Evolutionary conservation across 2,113 vertebrate genomes (phyloP), one percentile per base, ranked within the genome.

Genomic region (Cebidichthys violaceus): DNA sequence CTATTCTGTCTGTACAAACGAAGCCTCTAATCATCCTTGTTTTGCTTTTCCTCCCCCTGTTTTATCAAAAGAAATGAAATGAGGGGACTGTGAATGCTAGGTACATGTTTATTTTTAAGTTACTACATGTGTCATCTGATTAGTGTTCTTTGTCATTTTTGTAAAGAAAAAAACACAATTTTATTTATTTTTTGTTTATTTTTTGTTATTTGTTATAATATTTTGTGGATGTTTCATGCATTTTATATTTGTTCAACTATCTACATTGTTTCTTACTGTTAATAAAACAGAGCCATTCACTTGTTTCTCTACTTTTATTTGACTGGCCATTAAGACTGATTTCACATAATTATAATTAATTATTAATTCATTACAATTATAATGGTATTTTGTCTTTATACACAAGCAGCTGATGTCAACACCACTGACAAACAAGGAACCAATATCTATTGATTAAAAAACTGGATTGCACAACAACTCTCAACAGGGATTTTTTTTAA

Each of bases 141-240:
- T 95, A 94, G 94, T 96, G 94, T 96, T 87, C 39, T 82, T 77
- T 95, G 93, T 92, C 93, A 95, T 96, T 97, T 97, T 97, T 97
- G 94, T 97, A 96, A 96, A 95, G 93, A 79, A 89, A 84, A 86
- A 82, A n/a, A n/a, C n/a, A 14, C 65, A 95, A 92, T 95, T 96
- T 95, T 95, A 96, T 96, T 96, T 96, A 96, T 95, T 97, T 96
- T 89, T 66, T 86, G 81, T 91, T 92, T 86, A 96, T 95, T 97
- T 96, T 89, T 66, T 86, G 81, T 91, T 92, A n/a, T n/a, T n/a
- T n/a, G n/a, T n/a, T n/a, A n/a, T 86, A 83, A 89, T 92, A 85
- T 96, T 97, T 96, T 96, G 95, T 97, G 97, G 94, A 97, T 96
- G 95, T 96, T 95, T 96, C 94, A 96, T 96, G 96, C 95, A 83